These are phyloP conservation scores for Cephus rjabovi DNA, from an alignment of 2,888 invertebrate genomes.

Conservation along the genomic window DNA sequence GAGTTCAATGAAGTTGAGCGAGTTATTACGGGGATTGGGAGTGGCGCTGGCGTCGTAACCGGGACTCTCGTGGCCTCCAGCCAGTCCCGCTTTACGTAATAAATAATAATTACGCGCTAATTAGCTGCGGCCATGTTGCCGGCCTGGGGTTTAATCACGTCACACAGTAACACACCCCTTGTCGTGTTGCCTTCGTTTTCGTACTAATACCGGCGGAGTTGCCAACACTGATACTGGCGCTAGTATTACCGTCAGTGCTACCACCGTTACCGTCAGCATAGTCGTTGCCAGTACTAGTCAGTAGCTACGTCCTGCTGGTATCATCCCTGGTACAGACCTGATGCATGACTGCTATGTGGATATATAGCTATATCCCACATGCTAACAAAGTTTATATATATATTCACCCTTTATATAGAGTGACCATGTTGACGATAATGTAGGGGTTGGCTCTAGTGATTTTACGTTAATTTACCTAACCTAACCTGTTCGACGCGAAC, in stretches of 20 bases:
- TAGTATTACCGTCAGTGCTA: too few relatives aligned
- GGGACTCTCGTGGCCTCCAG: slow-evolving; percentile 3
- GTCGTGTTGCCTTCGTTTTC: too few relatives aligned
- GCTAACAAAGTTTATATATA: background rate
- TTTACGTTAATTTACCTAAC: slow-evolving; percentile 57
- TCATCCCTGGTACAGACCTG: too few relatives aligned
- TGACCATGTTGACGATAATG: slow-evolving; percentile 55
- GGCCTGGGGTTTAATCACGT: slow-evolving; percentile 55
- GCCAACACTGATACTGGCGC: too few relatives aligned
- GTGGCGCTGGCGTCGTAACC: slow-evolving; percentile 9
- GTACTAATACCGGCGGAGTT: too few relatives aligned
- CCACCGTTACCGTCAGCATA: too few relatives aligned
- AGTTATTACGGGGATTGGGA: slow-evolving; percentile 9
- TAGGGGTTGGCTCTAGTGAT: slow-evolving; percentile 56
- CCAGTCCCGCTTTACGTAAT: slow-evolving; percentile 50
- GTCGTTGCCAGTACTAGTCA: too few relatives aligned
- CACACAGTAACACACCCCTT: slow-evolving; percentile 45
- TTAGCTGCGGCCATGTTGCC: slow-evolving; percentile 60
- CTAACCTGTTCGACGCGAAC: slow-evolving; percentile 19
- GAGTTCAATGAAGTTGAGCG: background rate
- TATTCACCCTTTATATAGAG: background rate
- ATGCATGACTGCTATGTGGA: too few relatives aligned
- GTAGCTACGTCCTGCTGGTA: too few relatives aligned
- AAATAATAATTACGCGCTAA: slow-evolving; percentile 64
- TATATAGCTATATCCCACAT: too few relatives aligned